Evolutionary conservation across 2,888 invertebrate species (phyloP), one percentile per base, ranked within the genome.

Genomic region (Drosophila nr. fundita): DNA sequence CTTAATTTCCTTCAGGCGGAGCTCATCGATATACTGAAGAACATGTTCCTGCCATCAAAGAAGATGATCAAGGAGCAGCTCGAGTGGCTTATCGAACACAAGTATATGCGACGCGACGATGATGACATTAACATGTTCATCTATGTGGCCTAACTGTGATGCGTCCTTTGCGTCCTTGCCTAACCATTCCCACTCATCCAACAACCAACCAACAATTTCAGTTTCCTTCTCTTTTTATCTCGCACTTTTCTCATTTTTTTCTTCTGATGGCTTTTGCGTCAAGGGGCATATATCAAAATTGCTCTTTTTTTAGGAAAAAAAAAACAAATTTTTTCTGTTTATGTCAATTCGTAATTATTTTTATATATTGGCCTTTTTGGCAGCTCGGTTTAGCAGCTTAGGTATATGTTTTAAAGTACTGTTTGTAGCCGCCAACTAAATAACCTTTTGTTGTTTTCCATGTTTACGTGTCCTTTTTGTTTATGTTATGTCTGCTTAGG

Each of bases 31-130:
- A 99, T 99, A 92, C 94, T 99, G 87, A 99, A 99, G 94, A 99
- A 99, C 92, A 99, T 99, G 99, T 99, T 99, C 95, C 94, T 99
- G 91, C 99, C 99, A 32, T 98, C 98, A 76, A 99, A 99, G 94
- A 99, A 99, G 94, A 98, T 99, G 97, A 99, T 99, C 88, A 99
- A 99, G 94, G 99, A 99, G 94, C 99, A 99, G 94, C 95, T 99
- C 61, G 99, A 99, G 93, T 99, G 99, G 99, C 95, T 99, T 52
- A 99, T 99, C 80, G 99, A 99, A 94, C 98, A 99, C 93, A 98
- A 98, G 93, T 99, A 99, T 93, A 99, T 99, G 97, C 95, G 96
- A 73, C 95, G 99, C 83, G 99, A 99, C 92, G 99, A 99, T 90
- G 97, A 98, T 87, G 98, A 99, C 93, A 99, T 99, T 92, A 99